A percentile compares a stretch with the other conserved stretches of the same genome.
phyloP scores from a whole-genome alignment of 2,797 vertebrate species.

The Antennarius maculatus region DNA sequence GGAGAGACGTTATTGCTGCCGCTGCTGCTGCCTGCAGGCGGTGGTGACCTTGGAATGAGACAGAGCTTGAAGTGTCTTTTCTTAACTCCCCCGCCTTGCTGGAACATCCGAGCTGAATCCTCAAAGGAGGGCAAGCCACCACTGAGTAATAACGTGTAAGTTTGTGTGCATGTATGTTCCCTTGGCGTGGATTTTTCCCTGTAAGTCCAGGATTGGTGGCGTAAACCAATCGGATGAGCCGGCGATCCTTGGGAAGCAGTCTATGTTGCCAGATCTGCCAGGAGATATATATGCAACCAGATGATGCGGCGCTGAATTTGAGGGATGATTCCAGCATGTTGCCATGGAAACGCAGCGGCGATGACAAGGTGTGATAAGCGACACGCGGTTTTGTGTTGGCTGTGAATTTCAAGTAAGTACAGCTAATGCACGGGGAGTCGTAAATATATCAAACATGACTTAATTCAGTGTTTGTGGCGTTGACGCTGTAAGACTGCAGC shows the following conservation, averaged over 20 bases:
- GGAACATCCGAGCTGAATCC: constrained; percentile 47
- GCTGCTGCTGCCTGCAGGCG: constrained; percentile 63
- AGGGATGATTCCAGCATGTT: constrained; percentile 39
- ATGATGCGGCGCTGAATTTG: constrained; percentile 19
- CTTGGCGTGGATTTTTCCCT: not conserved
- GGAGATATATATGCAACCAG: constrained; percentile 16
- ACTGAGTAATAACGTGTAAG: not conserved
- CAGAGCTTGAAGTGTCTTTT: constrained; percentile 63
- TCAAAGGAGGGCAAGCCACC: constrained; percentile 8
- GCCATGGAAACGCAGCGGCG: constrained; percentile 46
- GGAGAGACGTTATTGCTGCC: constrained; percentile 70
- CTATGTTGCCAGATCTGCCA: not conserved
- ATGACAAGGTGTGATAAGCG: constrained; percentile 29
- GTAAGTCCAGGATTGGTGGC: not conserved
- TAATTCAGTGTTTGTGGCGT: not conserved
- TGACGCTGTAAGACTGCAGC: not conserved
- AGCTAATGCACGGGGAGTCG: not conserved
- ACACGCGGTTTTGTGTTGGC: constrained; percentile 13
- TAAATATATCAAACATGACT: not conserved
- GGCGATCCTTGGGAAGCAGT: constrained; percentile 39
- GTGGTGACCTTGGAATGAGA: constrained; percentile 80
- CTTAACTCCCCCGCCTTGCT: constrained; percentile 34
- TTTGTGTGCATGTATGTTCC: constrained; percentile 1
- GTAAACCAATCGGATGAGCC: constrained; percentile 28
- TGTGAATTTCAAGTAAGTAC: not conserved